Evolutionary conservation across 2,113 vertebrate species (phyloP), one percentile per base, ranked within the genome.

Genomic region (Perca schrenkii): DNA sequence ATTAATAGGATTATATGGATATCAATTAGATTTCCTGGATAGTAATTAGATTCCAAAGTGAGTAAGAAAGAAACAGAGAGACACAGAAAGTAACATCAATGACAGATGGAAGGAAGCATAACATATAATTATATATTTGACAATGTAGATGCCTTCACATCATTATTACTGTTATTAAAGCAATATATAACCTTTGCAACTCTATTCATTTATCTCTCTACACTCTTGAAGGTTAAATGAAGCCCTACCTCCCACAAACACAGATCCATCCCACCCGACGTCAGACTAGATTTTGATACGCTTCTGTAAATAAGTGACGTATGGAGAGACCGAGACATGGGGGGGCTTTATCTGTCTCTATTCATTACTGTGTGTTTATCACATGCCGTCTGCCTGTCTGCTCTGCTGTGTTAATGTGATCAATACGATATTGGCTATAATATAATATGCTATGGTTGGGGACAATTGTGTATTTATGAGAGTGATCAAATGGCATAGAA

Each of bases 201-300:
- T 49, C 4, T 12, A 47, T 50, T n/a, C 3, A 36, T 63, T 49
- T 47, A 53, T 46, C 57, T 71, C 14, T 34, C 22, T 17, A 2
- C 49, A 28, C 53, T 58, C 21, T 79, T 31, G 53, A 78, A 83
- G 67, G 82, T 85, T 74, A 71, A 74, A 81, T 58, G 14, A 80
- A 80, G 69, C 58, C 56, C 3, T 6, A 0, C 66, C 28, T 49
- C 74, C 65, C 68, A 76, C 66, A 76, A 28, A 82, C 54, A 25
- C 6, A 0, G 57, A 92, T 93, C 92, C 69, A 93, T 94, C 25
- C 16, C 21, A 1, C 17, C 53, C 36, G 34, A 79, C 86, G 25
- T 56, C 79, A 84, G 85, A 88, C 92, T 86, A 83, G 63, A 86
- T 84, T 79, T 74, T 52, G 11, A 84, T 63, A 68, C 21, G 13